Conservation (phyloP, 2,113 vertebrate species). For the Brachyhypopomus occidentalis region DNA sequence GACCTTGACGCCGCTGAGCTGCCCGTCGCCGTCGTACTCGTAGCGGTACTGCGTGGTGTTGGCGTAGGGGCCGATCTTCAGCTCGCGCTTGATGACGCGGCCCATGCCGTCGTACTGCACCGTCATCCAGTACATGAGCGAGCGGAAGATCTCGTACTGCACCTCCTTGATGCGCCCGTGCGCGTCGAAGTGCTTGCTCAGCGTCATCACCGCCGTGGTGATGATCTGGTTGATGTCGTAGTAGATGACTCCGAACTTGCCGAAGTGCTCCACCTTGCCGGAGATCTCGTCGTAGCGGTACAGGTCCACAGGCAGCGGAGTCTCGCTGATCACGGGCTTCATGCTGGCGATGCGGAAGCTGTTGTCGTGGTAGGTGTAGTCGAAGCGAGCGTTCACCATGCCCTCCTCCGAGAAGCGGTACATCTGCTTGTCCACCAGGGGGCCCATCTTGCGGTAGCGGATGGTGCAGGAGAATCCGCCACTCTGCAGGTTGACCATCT, state of each 20-base stretch:
- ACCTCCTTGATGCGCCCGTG: conserved; percentile 98
- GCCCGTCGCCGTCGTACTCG: conserved; percentile 95
- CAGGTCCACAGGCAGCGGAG: conserved; percentile 93
- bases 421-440: conserved; percentile 96
- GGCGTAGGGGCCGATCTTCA: conserved; percentile 97
- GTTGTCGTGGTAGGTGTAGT: conserved; percentile 98
- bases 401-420: conserved; percentile 97
- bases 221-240: conserved; percentile 99
- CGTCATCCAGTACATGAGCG: conserved; percentile 99
- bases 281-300: conserved; percentile 98
- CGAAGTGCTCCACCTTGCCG: conserved; percentile 98
- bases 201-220: conserved; percentile 97
- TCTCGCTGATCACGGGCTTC: conserved; percentile 97
- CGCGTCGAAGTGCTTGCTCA: conserved; percentile 98
- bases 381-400: conserved; percentile 97
- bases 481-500: conserved; percentile 97
- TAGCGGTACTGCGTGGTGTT: conserved; percentile 99
- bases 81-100: conserved; percentile 92
- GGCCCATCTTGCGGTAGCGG: conserved; percentile 94
- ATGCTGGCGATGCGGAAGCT: conserved; percentile 98
- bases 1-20: conserved; percentile 93
- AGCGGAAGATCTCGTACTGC: conserved; percentile 97
- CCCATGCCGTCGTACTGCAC: conserved; percentile 99
- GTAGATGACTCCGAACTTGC: conserved; percentile 98
- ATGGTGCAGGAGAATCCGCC: conserved; percentile 97